Evolutionary conservation across 2,888 invertebrate genomes (phyloP).

Genomic region (Stictocephala bisonia): DNA sequence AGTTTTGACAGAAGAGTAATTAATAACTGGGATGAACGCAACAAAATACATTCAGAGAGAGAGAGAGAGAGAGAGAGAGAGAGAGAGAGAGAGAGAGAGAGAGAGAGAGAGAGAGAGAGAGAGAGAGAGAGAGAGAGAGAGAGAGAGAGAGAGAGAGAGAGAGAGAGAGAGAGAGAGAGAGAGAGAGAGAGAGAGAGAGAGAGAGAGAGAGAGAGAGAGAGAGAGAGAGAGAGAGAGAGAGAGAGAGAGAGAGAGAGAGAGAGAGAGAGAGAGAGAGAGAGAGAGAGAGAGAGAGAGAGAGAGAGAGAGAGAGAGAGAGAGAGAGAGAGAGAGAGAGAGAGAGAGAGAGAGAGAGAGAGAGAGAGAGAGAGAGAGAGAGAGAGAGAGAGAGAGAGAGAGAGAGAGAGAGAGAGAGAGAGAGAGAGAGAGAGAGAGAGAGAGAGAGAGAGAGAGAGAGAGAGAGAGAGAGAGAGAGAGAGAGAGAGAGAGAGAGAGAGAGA

Average conservation of each 20-base stretch:
- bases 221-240: neutral
- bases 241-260: slow-evolving; percentile 26
- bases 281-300: slow-evolving; percentile 31
- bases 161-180: slow-evolving; percentile 34
- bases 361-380: neutral
- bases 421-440: neutral
- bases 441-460: neutral
- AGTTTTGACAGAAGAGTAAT: too few relatives aligned
- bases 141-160: neutral
- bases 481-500: neutral
- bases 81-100: too few relatives aligned
- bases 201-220: neutral
- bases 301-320: neutral
- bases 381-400: neutral
- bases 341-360: neutral
- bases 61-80: too few relatives aligned
- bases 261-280: neutral
- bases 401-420: too few relatives aligned
- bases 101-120: too few relatives aligned
- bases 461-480: neutral
- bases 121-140: too few relatives aligned
- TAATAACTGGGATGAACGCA: too few relatives aligned
- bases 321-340: neutral
- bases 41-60: too few relatives aligned
- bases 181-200: slow-evolving; percentile 27